Base-by-base conservation (phyloP, 2,888 invertebrate species). In the Pyrochroa serraticornis region DNA sequence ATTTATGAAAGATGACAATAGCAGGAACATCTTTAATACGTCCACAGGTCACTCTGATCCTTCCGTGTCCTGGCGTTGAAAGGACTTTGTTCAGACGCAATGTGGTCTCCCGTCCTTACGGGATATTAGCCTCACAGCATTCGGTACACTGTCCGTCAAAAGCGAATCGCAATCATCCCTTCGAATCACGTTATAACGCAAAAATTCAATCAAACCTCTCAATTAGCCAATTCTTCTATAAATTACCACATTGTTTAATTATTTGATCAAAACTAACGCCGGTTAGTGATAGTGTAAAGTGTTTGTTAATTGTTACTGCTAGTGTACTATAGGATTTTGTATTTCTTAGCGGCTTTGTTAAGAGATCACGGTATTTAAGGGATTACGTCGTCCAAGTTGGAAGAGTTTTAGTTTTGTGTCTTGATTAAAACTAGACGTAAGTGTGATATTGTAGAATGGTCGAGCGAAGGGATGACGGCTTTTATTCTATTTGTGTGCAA, bases 1-100 rank as follows among this genome's bases (percentile, higher is more conserved):
- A 69, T 71, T 70, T 69, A 64, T 70, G 66, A 68, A 69, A 66
- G 67, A 70, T 68, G 69, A 69, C 70, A 69, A 70, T 66, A 57
- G 67, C 59, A 64, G 60, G 41, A 66, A 62, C 66, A 57, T 66
- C 67, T 63, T 69, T 70, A 66, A 69, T 66, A 64, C 59, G 58
- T 44, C 56, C 59, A 47, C 62, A 60, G 65, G 63, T 68, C 67
- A 65, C 55, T 62, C 62, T 66, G 64, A 67, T 67, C 69, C 65
- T 59, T 48, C 60, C 58, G 59, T 58, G 58, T 64, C 54, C 13
- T 7, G 3, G 47, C 9, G 14, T 31, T 60, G 61, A 66, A 68
- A 64, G 64, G 68, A 62, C 67, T 67, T 67, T 67, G 64, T 57
- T 41, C 45, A 32, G 48, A 38, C 36, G 36, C 46, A 46, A 31